Conservation (phyloP, 1,140 invertebrate genomes). For the Mycetomoellerius zeteki region DNA sequence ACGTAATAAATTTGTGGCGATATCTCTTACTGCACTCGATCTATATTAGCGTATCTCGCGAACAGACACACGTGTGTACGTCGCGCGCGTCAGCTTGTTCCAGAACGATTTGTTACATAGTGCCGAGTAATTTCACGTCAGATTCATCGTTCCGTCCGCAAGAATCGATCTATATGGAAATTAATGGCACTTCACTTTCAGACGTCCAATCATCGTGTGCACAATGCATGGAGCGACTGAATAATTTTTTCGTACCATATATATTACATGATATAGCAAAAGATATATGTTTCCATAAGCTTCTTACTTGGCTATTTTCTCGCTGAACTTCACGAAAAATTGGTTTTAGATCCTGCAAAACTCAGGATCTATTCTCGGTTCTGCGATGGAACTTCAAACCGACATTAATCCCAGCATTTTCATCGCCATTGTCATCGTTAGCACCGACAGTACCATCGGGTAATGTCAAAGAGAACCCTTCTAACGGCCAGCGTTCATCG, state of each 20-base stretch:
- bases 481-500: conserved; percentile 55
- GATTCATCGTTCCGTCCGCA: conserved; percentile 45
- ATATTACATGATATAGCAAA: too few species aligned
- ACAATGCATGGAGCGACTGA: neutral
- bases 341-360: neutral
- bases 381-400: neutral
- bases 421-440: conserved; percentile 53
- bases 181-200: conserved; percentile 52
- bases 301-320: conserved; percentile 34
- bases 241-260: conserved; percentile 40
- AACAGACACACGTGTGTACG: neutral
- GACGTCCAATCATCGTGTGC: conserved; percentile 35
- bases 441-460: conserved; percentile 19
- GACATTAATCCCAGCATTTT: conserved; percentile 53
- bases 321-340: conserved; percentile 8
- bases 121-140: conserved; percentile 47
- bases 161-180: conserved; percentile 28
- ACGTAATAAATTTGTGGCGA: neutral
- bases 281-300: neutral
- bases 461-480: conserved; percentile 57
- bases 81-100: conserved; percentile 32
- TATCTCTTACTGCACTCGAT: neutral
- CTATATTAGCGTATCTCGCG: conserved; percentile 30
- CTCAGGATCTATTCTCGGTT: neutral
- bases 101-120: conserved; percentile 49